phyloP scores from a whole-genome alignment of 2,113 vertebrate genomes.

The Eudorcas thomsonii region DNA sequence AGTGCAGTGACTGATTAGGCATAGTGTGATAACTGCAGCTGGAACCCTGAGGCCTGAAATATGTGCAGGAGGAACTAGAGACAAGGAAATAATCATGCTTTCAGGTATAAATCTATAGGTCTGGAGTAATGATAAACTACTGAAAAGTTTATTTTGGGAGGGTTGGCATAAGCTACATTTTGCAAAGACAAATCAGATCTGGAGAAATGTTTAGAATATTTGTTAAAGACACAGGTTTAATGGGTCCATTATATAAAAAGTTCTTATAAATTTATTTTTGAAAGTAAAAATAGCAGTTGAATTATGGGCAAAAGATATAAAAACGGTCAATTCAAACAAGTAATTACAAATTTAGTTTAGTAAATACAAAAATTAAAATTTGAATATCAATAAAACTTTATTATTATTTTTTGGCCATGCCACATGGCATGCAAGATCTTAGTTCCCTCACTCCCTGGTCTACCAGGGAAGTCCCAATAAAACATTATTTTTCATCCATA shows the following conservation, averaged over 20 bases:
- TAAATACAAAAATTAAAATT: background rate
- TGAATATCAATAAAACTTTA: background rate
- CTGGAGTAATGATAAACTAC: background rate
- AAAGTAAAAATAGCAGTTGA: background rate
- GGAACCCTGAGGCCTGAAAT: background rate
- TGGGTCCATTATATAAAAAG: background rate
- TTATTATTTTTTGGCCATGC: background rate
- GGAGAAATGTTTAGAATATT: background rate
- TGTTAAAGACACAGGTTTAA: background rate
- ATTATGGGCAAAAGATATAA: background rate
- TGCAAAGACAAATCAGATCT: background rate
- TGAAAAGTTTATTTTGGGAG: background rate
- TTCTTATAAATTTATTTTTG: background rate
- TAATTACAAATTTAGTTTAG: background rate
- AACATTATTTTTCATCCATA: background rate
- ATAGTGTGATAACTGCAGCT: background rate
- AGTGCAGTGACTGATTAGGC: background rate
- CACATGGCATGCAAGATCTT: background rate
- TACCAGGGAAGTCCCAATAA: background rate
- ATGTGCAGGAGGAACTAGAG: rapidly evolving
- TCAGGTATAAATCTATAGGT: background rate
- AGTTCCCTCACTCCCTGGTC: background rate
- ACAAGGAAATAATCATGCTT: background rate
- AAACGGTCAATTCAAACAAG: background rate
- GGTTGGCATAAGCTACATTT: background rate